Percentiles rank a stretch among this genome's conserved stretches.
phyloP scores from a whole-genome alignment of 2,113 vertebrate species.

The Hylia prasina region DNA sequence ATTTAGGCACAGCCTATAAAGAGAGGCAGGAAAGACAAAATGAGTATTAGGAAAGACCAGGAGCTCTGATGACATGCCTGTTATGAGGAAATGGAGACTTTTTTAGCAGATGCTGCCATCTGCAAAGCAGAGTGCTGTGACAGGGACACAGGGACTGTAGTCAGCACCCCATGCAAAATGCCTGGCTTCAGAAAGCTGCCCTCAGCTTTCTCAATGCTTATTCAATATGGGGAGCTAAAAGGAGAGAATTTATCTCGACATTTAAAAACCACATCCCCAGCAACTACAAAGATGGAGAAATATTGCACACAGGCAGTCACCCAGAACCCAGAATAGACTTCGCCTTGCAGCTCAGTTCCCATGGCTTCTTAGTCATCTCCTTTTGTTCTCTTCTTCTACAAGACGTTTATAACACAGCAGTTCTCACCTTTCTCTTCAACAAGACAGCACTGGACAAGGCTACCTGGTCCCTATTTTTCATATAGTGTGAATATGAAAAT shows the following conservation, averaged over 20 bases:
- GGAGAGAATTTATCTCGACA: neutral
- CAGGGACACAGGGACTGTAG: neutral
- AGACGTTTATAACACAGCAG: neutral
- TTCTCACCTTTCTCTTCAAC: neutral
- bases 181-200: neutral
- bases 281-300: neutral
- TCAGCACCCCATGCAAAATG: neutral
- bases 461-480: neutral
- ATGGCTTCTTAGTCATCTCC: neutral
- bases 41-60: neutral
- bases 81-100: neutral
- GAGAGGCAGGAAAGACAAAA: neutral
- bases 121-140: neutral
- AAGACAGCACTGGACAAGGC: neutral
- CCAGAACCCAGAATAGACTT: neutral
- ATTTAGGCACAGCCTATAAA: neutral
- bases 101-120: neutral
- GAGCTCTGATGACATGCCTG: neutral
- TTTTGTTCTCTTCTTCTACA: neutral
- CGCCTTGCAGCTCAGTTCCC: neutral
- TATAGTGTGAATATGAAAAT: neutral
- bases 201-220: neutral
- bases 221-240: neutral
- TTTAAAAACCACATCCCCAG: neutral
- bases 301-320: neutral